Base-by-base conservation (phyloP, 2,797 vertebrate species). In the Melanogrammus aeglefinus region DNA sequence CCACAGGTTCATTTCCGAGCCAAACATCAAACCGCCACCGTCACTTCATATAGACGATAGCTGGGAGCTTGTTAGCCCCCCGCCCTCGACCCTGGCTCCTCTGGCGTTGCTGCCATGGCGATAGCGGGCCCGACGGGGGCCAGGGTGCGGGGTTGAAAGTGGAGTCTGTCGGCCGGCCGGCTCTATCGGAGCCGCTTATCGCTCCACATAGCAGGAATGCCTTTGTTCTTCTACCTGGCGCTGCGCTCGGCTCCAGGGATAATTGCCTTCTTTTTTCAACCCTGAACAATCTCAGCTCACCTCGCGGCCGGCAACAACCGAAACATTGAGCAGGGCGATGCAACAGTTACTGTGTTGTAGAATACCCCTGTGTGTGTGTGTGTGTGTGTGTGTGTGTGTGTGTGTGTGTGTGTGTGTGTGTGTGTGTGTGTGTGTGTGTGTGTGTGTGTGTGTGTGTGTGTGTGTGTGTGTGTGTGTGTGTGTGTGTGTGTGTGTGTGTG, bases 101-200 rank as follows among this genome's bases (percentile, higher is more conserved):
- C 89, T 88, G 79, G 86, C 88, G 77, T 79, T 89, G 76, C 80
- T 86, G 35, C 77, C 72, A 86, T 83, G 81, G 78, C 83, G 88
- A 86, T 88, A 81, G 73, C 77, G 79, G 76, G 31, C n/a, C 66
- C 79, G 8, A 24, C 47, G 14, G 47, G 47, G 21, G 47, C 16
- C 51, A 63, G 51, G 79, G 80, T 33, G 69, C 72, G 78, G 79
- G 81, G 81, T 79, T 86, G 86, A 85, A 87, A 86, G 82, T 81
- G 44, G 82, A 90, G 86, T 87, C 86, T 80, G 86, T 89, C 86
- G 87, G 87, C 84, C 79, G 82, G 63, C 79, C 1, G 79, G 70
- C 79, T 79, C 51, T 47, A 81, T 72, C 57, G 51, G 78, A 86
- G 80, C 78, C 57, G 77, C 82, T 87, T 87, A 90, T 91, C 84